Evolutionary conservation across 1,140 invertebrate genomes (phyloP).

Genomic region (Meloidogyne hapla): DNA sequence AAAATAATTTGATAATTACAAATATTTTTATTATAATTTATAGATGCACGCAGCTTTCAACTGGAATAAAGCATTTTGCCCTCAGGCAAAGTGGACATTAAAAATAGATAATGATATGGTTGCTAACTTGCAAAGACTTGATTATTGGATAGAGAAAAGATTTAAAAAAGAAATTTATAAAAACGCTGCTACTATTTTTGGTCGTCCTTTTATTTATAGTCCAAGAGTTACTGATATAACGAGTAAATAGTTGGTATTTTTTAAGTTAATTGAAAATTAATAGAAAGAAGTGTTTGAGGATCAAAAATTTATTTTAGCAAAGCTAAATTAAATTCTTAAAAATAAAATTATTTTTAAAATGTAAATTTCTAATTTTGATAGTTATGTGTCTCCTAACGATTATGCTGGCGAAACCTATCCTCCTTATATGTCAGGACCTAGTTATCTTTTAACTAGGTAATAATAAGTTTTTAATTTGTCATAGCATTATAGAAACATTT

Average conservation of each 20-base stretch:
- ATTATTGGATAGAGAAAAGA: not conserved
- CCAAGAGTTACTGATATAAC: not conserved
- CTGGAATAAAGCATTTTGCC: not conserved
- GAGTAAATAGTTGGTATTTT: not conserved
- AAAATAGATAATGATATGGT: not conserved
- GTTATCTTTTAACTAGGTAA: not conserved
- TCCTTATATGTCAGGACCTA: not conserved
- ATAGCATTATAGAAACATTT: too few species aligned
- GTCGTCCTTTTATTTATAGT: not conserved
- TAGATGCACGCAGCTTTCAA: not conserved
- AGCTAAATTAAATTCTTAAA: not conserved
- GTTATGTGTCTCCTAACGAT: not conserved
- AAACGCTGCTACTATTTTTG: not conserved
- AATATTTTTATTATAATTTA: not conserved
- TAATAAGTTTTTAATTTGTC: too few species aligned
- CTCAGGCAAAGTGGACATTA: not conserved
- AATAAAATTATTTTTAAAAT: too few species aligned
- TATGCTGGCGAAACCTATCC: not conserved
- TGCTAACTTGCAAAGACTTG: not conserved
- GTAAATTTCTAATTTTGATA: not conserved
- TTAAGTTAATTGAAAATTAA: not conserved
- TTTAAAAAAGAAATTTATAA: not conserved
- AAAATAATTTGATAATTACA: too few species aligned
- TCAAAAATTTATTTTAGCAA: too few species aligned
- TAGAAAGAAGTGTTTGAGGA: too few species aligned